These are phyloP conservation scores for Cecropterus lyciades DNA, from an alignment of 1,140 invertebrate genomes.

Conservation along the genomic window DNA sequence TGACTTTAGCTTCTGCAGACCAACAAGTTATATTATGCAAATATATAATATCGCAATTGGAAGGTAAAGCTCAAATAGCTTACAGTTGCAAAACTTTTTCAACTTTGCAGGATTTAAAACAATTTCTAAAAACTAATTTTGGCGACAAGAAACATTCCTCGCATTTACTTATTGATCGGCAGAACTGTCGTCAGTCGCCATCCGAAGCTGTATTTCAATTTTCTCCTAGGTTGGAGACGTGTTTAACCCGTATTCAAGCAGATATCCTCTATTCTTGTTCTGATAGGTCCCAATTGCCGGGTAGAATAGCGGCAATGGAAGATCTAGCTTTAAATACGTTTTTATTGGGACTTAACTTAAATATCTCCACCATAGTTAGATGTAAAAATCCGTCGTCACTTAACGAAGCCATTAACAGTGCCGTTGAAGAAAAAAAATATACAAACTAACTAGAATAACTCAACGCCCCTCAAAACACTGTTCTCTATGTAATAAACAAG, in stretches of 20 bases:
- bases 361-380: conserved; percentile 30
- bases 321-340: too few species aligned
- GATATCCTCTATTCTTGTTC: conserved; percentile 40
- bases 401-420: conserved; percentile 36
- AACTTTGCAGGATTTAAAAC: conserved; percentile 35
- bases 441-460: neutral
- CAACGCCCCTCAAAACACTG: too few species aligned
- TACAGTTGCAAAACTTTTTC: conserved; percentile 39
- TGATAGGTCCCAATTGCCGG: conserved; percentile 32
- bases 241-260: conserved; percentile 40
- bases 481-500: too few species aligned
- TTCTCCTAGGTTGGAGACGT: conserved; percentile 37
- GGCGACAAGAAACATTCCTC: conserved; percentile 45
- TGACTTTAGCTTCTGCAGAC: conserved; percentile 20
- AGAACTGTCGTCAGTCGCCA: conserved; percentile 38
- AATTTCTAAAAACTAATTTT: conserved; percentile 43
- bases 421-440: conserved; percentile 35
- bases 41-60: conserved; percentile 43
- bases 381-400: conserved; percentile 39
- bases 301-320: conserved; percentile 47
- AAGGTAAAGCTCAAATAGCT: too few species aligned
- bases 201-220: conserved; percentile 42
- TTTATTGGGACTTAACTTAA: conserved; percentile 36
- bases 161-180: conserved; percentile 44
- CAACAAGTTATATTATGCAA: conserved; percentile 39